Percentiles rank a stretch among this genome's conserved stretches.
Conservation (phyloP, 2,888 invertebrate species). For the Drosophila melanocephala region DNA sequence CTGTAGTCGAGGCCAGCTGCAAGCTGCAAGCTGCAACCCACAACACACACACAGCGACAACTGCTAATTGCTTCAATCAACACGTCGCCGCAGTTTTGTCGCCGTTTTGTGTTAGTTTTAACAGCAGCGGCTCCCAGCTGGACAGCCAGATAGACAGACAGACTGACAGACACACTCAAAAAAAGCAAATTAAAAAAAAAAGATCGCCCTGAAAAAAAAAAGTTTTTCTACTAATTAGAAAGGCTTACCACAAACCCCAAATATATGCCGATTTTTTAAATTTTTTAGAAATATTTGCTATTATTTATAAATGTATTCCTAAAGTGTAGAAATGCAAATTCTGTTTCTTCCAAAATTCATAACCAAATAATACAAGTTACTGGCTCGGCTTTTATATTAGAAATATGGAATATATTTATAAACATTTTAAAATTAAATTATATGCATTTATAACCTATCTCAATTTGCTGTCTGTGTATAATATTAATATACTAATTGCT, state of each 20-base stretch:
- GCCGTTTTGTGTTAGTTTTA: conserved; percentile 50
- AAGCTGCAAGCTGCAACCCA: conserved; percentile 21
- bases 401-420: too few relatives aligned
- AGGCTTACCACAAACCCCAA: accelerated
- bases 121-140: conserved; percentile 35
- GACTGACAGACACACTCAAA: not conserved
- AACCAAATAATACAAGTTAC: not conserved
- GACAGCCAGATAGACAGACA: conserved; percentile 4
- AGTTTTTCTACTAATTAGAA: not conserved
- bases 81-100: conserved; percentile 70
- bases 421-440: not conserved
- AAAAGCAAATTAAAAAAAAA: not conserved
- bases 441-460: not conserved
- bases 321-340: not conserved
- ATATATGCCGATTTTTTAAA: accelerated
- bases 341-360: not conserved
- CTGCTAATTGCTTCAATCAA: conserved; percentile 84
- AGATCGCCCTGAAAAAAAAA: not conserved
- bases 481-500: not conserved
- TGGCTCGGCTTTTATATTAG: not conserved
- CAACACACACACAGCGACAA: conserved; percentile 44
- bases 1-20: conserved; percentile 56
- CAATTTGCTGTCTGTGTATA: too few relatives aligned
- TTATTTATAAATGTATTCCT: not conserved
- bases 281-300: not conserved